A percentile compares a stretch with the other conserved stretches of the same genome.
These are phyloP conservation scores for Eristalinus aeneus DNA, from an alignment of 2,888 invertebrate species.

Conservation along the genomic window DNA sequence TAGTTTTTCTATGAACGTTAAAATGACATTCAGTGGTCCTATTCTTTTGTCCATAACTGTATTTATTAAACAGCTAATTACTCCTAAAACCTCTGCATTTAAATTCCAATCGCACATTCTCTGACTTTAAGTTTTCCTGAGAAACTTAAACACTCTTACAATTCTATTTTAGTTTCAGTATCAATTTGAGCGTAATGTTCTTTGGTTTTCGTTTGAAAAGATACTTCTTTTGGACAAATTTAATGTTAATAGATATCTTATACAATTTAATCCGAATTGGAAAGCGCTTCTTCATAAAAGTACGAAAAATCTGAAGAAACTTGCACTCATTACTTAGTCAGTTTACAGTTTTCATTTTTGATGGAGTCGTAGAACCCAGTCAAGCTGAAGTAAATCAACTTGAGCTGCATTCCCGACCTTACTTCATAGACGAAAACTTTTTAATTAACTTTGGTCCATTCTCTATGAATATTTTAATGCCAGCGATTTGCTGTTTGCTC, in stretches of 20 bases:
- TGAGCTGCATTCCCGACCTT: slow-evolving; percentile 5
- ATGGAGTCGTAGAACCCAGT: neutral
- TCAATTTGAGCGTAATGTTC: neutral
- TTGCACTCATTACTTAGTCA: neutral
- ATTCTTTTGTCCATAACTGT: too few species aligned
- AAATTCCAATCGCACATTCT: too few species aligned
- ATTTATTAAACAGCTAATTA: too few species aligned
- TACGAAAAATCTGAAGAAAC: neutral
- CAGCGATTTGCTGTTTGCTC: neutral
- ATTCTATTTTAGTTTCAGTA: too few species aligned
- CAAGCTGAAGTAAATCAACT: slow-evolving; percentile 6
- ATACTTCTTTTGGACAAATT: neutral
- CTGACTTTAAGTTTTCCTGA: too few species aligned
- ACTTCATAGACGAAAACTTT: slow-evolving; percentile 38
- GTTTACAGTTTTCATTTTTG: neutral
- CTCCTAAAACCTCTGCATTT: too few species aligned
- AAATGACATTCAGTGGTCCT: too few species aligned
- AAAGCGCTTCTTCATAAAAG: neutral
- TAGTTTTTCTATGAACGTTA: too few species aligned
- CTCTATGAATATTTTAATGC: slow-evolving; percentile 47
- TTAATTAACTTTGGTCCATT: slow-evolving; percentile 50
- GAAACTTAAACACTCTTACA: too few species aligned
- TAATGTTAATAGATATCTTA: slow-evolving; percentile 32
- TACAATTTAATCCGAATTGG: slow-evolving; percentile 37
- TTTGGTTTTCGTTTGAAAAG: neutral